These are phyloP conservation scores for Cryptocheilus praepositus DNA, from an alignment of 2,888 invertebrate species.

Conservation along the genomic window DNA sequence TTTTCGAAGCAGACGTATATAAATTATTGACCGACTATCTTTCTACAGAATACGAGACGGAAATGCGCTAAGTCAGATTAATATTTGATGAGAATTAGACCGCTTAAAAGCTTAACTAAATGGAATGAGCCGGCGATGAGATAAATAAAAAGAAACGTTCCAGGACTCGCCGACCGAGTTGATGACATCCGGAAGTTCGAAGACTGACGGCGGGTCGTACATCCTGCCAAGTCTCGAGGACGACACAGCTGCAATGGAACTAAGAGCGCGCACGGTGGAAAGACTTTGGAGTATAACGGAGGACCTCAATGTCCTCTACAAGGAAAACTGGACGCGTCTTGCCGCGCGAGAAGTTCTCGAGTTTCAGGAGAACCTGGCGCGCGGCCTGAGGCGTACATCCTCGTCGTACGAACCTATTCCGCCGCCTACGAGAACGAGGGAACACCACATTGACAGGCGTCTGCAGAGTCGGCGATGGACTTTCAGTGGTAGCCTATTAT, in stretches of 20 bases:
- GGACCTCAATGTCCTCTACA: constrained; percentile 91
- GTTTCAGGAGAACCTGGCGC: constrained; percentile 81
- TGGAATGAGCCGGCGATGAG: no score
- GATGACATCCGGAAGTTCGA: constrained; percentile 41
- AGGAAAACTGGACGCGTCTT: constrained; percentile 92
- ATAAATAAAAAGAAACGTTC: no score
- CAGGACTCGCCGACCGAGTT: constrained; percentile 17
- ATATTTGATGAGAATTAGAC: no score
- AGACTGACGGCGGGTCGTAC: constrained; percentile 74
- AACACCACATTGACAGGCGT: constrained; percentile 67
- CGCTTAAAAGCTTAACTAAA: no score
- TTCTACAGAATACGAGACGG: no score
- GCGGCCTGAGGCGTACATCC: constrained; percentile 69
- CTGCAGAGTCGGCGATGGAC: constrained; percentile 85
- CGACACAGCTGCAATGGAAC: constrained; percentile 76
- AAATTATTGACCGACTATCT: no score
- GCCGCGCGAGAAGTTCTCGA: constrained; percentile 91
- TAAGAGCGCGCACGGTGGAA: constrained; percentile 85
- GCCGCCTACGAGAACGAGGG: constrained; percentile 47
- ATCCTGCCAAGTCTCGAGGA: constrained; percentile 63
- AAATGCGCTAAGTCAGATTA: no score
- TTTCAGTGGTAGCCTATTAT: constrained; percentile 93
- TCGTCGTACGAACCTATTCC: constrained; percentile 65
- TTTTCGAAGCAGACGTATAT: no score
- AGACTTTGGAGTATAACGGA: constrained; percentile 90